Base-by-base conservation (phyloP, 2,113 vertebrate species). In the Brevimyrus niger region DNA sequence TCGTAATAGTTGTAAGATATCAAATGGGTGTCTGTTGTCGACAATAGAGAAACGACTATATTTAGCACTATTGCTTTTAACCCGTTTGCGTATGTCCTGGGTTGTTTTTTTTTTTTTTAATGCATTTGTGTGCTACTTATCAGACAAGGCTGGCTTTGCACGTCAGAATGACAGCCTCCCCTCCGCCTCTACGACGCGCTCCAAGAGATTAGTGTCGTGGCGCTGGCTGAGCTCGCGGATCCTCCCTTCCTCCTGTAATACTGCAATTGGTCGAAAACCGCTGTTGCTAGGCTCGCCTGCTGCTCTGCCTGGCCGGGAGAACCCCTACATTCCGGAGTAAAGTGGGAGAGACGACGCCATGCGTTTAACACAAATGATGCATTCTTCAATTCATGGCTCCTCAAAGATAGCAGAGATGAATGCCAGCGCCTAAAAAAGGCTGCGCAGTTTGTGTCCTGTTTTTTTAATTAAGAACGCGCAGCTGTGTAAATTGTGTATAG, bases 211-310 rank as follows among this genome's bases (percentile, higher is more conserved):
- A 73, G 82, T 46, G 53, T 85, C 89, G 89, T 87, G 82, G 89
- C 84, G 89, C 58, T 65, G 82, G 58, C 89, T 65, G 89, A 86
- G 61, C 44, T 10, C 89, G 61, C 10, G 48, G 61, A 46, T 47
- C 58, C 89, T 61, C 85, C 85, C 89, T 58, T 73, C 46, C 61
- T 73, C 21, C 58, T 86, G 89, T 61, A 69, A 55, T 76, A 87
- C 89, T 87, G 85, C 85, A 61, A 89, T 89, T 89, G 89, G 89
- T 53, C 6, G 65, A 86, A 53, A 89, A 87, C 84, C 73, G 51
- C 46, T 89, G 89, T 89, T 89, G 89, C 89, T 89, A 89, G 89
- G 89, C 89, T 89, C 89, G 47, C 85, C 84, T 86, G 84, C 89
- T 89, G 89, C 89, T 89, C 89, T 89, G 89, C 85, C 85, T 47